Conservation (phyloP, 1,140 invertebrate genomes). For the Drosophila melanogaster region Release_6_plus_ISO1_MT NT_033777.3:15074001-15074500, state of each 20-base stretch:
- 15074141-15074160: slow-evolving; percentile 6
- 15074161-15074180: slow-evolving; percentile 24
- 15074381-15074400: slow-evolving; percentile 25
- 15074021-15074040: no score
- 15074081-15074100: background rate
- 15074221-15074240: background rate
- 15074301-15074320: slow-evolving; percentile 58
- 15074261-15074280: slow-evolving; percentile 68
- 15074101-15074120: background rate
- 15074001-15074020: no score
- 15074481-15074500: background rate
- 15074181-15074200: slow-evolving; percentile 67
- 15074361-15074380: slow-evolving; percentile 10
- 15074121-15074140: background rate
- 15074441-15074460: slow-evolving; percentile 51
- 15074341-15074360: slow-evolving; percentile 56
- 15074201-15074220: slow-evolving; percentile 38
- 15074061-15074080: background rate
- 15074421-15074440: slow-evolving; percentile 49
- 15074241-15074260: slow-evolving; percentile 51
- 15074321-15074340: slow-evolving; percentile 62
- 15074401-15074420: slow-evolving; percentile 34
- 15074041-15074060: no score
- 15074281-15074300: slow-evolving; percentile 78
- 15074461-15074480: slow-evolving; percentile 22